These are phyloP conservation scores for Atherinosoma microstoma DNA, from an alignment of 2,797 vertebrate genomes.

Conservation along the genomic window DNA sequence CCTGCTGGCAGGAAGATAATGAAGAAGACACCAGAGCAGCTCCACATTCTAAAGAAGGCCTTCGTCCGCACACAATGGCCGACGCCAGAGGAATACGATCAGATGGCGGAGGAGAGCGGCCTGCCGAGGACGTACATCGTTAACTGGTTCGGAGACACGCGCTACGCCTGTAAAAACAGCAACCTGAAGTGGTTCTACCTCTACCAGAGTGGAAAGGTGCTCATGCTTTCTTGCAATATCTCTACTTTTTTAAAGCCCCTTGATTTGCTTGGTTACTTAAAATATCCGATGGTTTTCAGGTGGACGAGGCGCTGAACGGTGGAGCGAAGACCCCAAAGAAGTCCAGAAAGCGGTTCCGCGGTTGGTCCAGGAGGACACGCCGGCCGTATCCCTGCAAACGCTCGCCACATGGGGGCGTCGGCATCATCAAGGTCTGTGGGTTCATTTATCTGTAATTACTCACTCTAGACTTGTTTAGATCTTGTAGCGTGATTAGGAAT, in stretches of 20 bases:
- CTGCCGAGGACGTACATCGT: conserved; percentile 93
- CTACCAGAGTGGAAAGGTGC: conserved; percentile 88
- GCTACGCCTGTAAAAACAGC: conserved; percentile 97
- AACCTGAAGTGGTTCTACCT: conserved; percentile 97
- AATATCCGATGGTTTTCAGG: conserved; percentile 36
- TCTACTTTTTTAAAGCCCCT: background rate
- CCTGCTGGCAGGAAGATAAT: conserved; percentile 76
- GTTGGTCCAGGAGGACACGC: conserved; percentile 88
- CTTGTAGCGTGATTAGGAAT: background rate
- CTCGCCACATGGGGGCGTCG: conserved; percentile 60
- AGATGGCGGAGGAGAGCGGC: conserved; percentile 89
- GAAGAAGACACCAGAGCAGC: conserved; percentile 94
- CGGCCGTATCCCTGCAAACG: conserved; percentile 82
- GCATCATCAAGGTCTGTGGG: conserved; percentile 84
- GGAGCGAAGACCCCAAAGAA: conserved; percentile 87
- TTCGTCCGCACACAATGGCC: conserved; percentile 97
- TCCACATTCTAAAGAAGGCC: conserved; percentile 93
- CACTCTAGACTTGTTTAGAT: background rate
- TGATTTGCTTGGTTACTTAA: too few species aligned
- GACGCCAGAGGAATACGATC: conserved; percentile 90
- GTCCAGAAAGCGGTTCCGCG: conserved; percentile 90
- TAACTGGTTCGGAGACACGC: conserved; percentile 98
- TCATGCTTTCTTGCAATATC: background rate
- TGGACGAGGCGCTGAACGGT: conserved; percentile 86
- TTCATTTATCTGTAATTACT: background rate